Conservation (phyloP, 30 jellyfish, hydroid and myxozoan species). For the Aurelia sp. region DNA sequence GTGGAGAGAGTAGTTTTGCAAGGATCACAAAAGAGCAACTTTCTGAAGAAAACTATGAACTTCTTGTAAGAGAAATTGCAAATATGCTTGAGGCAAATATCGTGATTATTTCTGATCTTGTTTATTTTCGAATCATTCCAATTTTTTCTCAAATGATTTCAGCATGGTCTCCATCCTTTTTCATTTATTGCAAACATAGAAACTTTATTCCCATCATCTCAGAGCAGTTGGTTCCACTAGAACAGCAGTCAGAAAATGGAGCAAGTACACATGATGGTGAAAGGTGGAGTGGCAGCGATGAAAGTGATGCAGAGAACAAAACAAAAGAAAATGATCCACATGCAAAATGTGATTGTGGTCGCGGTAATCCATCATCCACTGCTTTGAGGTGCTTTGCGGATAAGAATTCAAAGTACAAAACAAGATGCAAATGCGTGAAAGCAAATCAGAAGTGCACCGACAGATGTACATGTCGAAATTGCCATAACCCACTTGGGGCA, state of each 20-base stretch:
- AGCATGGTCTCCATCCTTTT: conserved; percentile 75
- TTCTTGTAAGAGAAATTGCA: conserved; percentile 71
- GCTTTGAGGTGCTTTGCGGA: conserved; percentile 78
- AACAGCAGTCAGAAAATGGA: too few relatives aligned
- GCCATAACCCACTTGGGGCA: conserved; percentile 90
- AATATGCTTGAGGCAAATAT: conserved; percentile 70
- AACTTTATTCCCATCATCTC: conserved; percentile 73
- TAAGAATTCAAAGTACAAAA: conserved; percentile 81
- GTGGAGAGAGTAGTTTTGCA: conserved; percentile 6
- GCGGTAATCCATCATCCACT: conserved; percentile 73
- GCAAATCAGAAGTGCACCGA: conserved; percentile 77
- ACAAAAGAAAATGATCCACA: conserved; percentile 13
- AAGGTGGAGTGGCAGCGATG: conserved; percentile 10
- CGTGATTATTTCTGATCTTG: conserved; percentile 66
- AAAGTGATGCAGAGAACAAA: conserved; percentile 2
- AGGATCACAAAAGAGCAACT: neutral
- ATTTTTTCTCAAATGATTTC: conserved; percentile 74
- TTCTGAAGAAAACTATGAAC: conserved; percentile 69
- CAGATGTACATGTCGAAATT: conserved; percentile 83
- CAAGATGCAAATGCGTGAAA: conserved; percentile 87
- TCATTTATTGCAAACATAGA: conserved; percentile 53
- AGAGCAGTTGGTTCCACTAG: conserved; percentile 36
- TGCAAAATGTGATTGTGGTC: conserved; percentile 91
- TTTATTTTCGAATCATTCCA: conserved; percentile 83
- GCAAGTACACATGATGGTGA: neutral